Evolutionary conservation across 2,113 vertebrate species (phyloP), one percentile per base, ranked within the genome.

Genomic region (Pseudonaja textilis): DNA sequence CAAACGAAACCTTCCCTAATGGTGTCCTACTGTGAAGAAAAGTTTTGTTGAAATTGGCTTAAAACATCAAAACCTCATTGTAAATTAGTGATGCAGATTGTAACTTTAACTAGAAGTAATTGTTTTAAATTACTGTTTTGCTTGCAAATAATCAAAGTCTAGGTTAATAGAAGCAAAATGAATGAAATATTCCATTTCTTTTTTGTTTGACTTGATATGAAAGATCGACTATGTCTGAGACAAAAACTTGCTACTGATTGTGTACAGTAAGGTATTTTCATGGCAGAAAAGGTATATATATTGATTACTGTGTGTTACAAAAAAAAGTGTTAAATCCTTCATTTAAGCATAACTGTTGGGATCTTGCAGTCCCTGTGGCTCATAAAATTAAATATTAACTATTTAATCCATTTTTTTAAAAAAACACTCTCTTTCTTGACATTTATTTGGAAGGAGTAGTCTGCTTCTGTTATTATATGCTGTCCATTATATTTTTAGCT

Each of bases 81-180:
- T 97, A 96, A 97, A 96, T 97, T 97, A 97, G 23, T 98, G 97
- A 97, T 98, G 97, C 97, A 97, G 96, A 97, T 96, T 97, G 96
- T 98, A 97, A 97, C 97, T 97, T 97, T 97, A 97, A 97, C 96
- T 98, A 98, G 96, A 98, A 92, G 97, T 97, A 97, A 96, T 95
- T 96, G 96, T 98, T 96, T 42, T 94, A 96, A 97, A 97, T 97
- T 96, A 95, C 95, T 97, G 96, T 97, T 98, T 97, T 97, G 97
- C 97, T 97, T 95, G 96, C 95, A 94, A 97, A 96, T 97, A 97
- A 96, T 96, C 94, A 94, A 96, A 97, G 94, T 93, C 89, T 98
- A 96, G 96, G 93, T 90, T 97, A 97, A 96, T 93, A 96, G 34
- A 26, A 96, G 92, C 93, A 97, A 96, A 97, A 96, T 95, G 91